phyloP scores from a whole-genome alignment of 2,888 invertebrate species.

The Falcaria lacertinaria region DNA sequence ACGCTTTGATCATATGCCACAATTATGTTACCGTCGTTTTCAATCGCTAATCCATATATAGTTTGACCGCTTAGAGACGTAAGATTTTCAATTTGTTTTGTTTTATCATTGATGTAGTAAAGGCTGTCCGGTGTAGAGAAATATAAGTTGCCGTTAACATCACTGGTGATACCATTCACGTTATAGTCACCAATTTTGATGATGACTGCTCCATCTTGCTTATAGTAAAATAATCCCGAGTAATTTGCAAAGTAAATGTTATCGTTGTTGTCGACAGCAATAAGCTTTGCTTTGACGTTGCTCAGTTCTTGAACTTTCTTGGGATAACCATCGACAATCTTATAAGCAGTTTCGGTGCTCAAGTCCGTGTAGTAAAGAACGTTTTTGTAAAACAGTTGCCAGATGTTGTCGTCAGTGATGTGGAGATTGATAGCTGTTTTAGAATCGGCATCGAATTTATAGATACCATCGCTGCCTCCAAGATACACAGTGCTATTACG shows the following conservation, averaged over 20 bases:
- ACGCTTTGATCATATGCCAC: not conserved
- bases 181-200: constrained; percentile 15
- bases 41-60: not conserved
- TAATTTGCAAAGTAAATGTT: constrained; percentile 35
- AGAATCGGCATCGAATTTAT: constrained; percentile 38
- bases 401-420: constrained; percentile 39
- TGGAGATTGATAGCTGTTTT: constrained; percentile 31
- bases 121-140: constrained; percentile 23
- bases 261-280: constrained; percentile 29
- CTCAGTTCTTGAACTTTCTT: constrained; percentile 23
- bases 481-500: constrained; percentile 41
- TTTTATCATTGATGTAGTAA: not conserved
- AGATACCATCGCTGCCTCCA: constrained; percentile 51
- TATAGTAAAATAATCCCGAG: constrained; percentile 31
- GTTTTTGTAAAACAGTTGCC: constrained; percentile 59
- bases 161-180: constrained; percentile 29
- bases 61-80: not conserved
- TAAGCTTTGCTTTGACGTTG: constrained; percentile 21
- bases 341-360: constrained; percentile 31
- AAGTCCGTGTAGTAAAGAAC: constrained; percentile 52
- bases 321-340: constrained; percentile 22
- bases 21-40: not conserved
- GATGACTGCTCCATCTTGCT: constrained; percentile 10
- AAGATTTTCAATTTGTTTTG: not conserved
- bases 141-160: constrained; percentile 30